Conservation (phyloP, 2,888 invertebrate species). For the Melanostoma scalare region DNA sequence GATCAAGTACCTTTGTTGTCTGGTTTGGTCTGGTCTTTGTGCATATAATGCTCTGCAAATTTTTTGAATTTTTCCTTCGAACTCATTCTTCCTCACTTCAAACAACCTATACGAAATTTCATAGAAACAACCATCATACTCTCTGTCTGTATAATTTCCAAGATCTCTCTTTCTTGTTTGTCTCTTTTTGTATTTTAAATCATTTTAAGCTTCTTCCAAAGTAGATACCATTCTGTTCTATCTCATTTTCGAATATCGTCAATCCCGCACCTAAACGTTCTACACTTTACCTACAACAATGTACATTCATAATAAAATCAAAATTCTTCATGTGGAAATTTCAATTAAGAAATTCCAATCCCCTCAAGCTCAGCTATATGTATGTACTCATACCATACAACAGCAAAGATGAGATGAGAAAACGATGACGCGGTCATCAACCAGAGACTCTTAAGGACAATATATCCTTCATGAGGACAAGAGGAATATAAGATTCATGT, state of each 20-base stretch:
- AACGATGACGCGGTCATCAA: constrained; percentile 69
- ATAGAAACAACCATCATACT: neutral
- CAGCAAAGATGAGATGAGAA: constrained; percentile 31
- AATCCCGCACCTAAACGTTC: constrained; percentile 8
- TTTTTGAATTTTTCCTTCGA: too few relatives aligned
- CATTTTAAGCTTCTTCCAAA: constrained; percentile 55
- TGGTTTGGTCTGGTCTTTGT: too few relatives aligned
- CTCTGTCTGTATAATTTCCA: neutral
- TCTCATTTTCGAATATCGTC: constrained; percentile 21
- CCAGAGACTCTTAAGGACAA: constrained; percentile 47
- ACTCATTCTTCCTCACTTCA: too few relatives aligned
- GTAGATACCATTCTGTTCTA: constrained; percentile 30
- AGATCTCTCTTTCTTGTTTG: constrained; percentile 3
- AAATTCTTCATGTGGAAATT: constrained; percentile 72
- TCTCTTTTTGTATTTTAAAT: constrained; percentile 32
- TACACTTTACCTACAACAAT: constrained; percentile 54
- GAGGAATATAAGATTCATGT: constrained; percentile 38
- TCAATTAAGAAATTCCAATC: constrained; percentile 73
- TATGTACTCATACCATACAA: neutral
- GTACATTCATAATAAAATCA: constrained; percentile 71
- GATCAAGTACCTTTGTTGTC: too few relatives aligned
- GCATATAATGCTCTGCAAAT: too few relatives aligned
- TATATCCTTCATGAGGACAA: constrained; percentile 14
- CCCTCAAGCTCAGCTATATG: constrained; percentile 30
- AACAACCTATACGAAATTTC: too few relatives aligned